phyloP scores from a whole-genome alignment of 1,140 invertebrate species.

The Lepidurus apus region DNA sequence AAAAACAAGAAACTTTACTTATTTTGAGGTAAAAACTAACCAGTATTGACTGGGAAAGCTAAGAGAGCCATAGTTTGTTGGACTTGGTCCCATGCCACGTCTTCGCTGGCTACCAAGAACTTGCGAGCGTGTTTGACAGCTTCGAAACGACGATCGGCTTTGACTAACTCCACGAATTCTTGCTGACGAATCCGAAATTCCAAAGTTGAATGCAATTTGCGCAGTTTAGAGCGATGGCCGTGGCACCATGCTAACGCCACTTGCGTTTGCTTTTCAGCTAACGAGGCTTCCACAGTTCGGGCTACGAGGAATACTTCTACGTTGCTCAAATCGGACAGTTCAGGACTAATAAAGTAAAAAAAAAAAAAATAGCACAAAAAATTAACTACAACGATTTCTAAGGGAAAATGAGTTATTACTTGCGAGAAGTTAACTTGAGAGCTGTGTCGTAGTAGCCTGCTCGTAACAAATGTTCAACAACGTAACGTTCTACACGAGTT shows the following conservation, averaged over 20 bases:
- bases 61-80: slow-evolving; percentile 92
- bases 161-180: slow-evolving; percentile 93
- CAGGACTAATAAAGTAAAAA: slow-evolving; percentile 50
- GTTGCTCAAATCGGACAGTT: slow-evolving; percentile 85
- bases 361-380: background rate
- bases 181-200: slow-evolving; percentile 89
- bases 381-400: background rate
- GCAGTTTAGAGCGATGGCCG: slow-evolving; percentile 92
- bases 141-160: slow-evolving; percentile 74
- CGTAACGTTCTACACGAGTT: slow-evolving; percentile 83
- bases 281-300: slow-evolving; percentile 74
- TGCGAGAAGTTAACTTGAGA: slow-evolving; percentile 42
- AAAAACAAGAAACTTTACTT: background rate
- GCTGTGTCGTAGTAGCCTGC: slow-evolving; percentile 94
- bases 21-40: slow-evolving; percentile 43
- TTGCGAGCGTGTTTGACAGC: slow-evolving; percentile 91
- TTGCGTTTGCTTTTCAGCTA: slow-evolving; percentile 71
- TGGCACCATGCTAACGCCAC: slow-evolving; percentile 94
- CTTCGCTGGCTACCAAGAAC: slow-evolving; percentile 79
- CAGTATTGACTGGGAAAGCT: slow-evolving; percentile 77
- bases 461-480: slow-evolving; percentile 93
- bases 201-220: slow-evolving; percentile 83
- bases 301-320: slow-evolving; percentile 87
- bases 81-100: slow-evolving; percentile 78
- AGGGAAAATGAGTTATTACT: background rate